These are phyloP conservation scores for Allobates femoralis DNA, from an alignment of 2,797 vertebrate genomes.

Conservation along the genomic window DNA sequence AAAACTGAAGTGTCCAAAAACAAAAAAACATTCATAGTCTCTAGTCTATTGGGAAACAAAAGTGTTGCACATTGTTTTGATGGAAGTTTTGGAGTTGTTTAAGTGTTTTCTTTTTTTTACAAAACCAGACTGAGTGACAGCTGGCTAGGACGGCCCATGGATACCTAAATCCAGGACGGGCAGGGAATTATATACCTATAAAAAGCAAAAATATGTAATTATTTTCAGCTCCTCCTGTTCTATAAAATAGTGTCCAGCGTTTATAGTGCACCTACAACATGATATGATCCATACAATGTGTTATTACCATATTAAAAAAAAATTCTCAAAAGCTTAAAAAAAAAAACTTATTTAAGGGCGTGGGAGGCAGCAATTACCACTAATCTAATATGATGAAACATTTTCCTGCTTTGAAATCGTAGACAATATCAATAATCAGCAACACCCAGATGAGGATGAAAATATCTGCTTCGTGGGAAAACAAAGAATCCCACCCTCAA, in stretches of 20 bases:
- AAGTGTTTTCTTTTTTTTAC: no score
- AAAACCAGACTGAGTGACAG: no score
- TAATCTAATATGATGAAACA: slow-evolving; percentile 36
- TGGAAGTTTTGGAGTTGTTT: no score
- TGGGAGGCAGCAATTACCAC: slow-evolving; percentile 22
- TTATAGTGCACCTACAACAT: no score
- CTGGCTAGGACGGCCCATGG: no score
- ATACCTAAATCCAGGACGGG: no score
- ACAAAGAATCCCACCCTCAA: not conserved
- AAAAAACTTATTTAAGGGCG: slow-evolving; percentile 22
- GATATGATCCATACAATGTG: not conserved
- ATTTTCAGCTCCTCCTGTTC: not conserved
- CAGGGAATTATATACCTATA: no score
- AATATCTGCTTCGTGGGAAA: not conserved
- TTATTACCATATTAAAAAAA: not conserved
- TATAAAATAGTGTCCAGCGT: no score
- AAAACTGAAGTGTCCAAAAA: no score
- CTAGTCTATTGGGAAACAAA: no score
- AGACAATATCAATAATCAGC: slow-evolving; percentile 7
- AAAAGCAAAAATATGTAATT: not conserved
- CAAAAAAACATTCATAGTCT: no score
- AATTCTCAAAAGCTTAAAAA: not conserved
- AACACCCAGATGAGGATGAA: slow-evolving; percentile 11
- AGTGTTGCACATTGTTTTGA: no score
- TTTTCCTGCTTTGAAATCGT: not conserved